Base-by-base conservation (phyloP, 1,140 invertebrate species). In the Lordiphosa clarofinis region DNA sequence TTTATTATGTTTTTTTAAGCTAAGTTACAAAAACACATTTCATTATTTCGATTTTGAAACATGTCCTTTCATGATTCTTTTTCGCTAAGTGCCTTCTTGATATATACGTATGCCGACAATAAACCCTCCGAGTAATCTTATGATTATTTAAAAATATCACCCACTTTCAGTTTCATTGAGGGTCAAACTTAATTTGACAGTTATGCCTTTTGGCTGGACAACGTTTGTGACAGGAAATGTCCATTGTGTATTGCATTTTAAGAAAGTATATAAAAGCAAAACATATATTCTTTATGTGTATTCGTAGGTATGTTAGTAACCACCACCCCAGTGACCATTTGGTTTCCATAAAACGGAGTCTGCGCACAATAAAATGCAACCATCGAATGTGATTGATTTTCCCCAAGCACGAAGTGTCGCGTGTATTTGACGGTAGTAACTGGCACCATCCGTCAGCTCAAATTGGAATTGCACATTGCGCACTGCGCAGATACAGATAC, bases 311-410 rank as follows among this genome's bases (percentile, higher is more conserved):
- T 56, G 38, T 54, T 33, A 52, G 39, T 33, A n/a, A 58, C 40
- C 24, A 52, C 31, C 36, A 46, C 52, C 21, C 28, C 2, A 2
- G 28, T 8, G 28, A 9, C 44, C 35, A 21, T 10, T 40, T n/a
- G 24, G 4, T 43, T 35, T 39, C 15, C 49, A 55, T 37, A 50
- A 66, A 39, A 37, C 50, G 39, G 76, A 79, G 75, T 82, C 57
- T 81, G 75, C 76, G 75, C 76, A 79, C 43, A 48, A 64, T 59
- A 42, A 37, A 59, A 67, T 37, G 71, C 73, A 61, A 56, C 61
- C 19, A 58, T 42, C 69, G 68, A 79, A 71, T 56, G 57, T 36
- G 49, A 79, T 79, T 79, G 75, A 79, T 81, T 79, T 79, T 71
- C 55, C 40, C 36, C 35, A 37, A 38, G 28, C 36, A 15, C 19